phyloP scores from a whole-genome alignment of 2,113 vertebrate genomes.

The Pelodiscus sinensis region DNA sequence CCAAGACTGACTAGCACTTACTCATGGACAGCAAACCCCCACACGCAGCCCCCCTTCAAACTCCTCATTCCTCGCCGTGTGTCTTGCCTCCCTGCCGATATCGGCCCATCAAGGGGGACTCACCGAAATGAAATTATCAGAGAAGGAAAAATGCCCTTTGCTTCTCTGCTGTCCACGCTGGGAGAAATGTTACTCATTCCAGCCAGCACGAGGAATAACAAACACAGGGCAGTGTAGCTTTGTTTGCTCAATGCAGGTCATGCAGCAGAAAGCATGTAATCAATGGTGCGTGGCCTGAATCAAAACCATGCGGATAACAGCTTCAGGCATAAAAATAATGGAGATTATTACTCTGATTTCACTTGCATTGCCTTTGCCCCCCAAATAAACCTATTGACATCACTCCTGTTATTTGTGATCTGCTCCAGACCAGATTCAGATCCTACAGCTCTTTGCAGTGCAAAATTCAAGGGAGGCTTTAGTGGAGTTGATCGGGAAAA shows the following conservation, averaged over 20 bases:
- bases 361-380: background rate
- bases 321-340: background rate
- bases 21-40: background rate
- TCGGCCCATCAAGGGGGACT: too few species aligned
- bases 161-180: background rate
- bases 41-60: background rate
- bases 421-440: background rate
- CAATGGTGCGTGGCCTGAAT: background rate
- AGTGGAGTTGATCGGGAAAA: background rate
- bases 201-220: background rate
- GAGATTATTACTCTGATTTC: background rate
- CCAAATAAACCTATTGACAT: background rate
- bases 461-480: background rate
- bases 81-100: background rate
- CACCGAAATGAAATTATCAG: background rate
- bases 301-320: accelerated
- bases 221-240: background rate
- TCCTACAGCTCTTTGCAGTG: background rate
- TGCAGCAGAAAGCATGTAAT: background rate
- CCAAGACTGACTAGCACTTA: background rate
- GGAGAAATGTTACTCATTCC: background rate
- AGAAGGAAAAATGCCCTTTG: accelerated
- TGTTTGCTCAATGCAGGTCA: background rate
- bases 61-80: background rate
- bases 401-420: accelerated